Conservation (phyloP, 2,888 invertebrate species). For the Apocheima hispidaria region DNA sequence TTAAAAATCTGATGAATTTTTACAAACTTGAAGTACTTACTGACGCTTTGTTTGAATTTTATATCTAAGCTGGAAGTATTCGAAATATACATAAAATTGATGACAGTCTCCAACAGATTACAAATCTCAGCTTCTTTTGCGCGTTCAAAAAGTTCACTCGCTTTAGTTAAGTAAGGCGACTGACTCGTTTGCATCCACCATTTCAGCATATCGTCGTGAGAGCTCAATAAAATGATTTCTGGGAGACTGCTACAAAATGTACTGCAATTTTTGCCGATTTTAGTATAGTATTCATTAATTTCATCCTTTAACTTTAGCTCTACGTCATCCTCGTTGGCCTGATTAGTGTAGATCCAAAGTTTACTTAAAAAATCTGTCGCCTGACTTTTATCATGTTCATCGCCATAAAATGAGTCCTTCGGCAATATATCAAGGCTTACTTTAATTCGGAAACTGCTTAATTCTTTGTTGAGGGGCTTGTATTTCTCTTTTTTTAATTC, state of each 20-base stretch:
- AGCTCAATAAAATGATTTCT: neutral
- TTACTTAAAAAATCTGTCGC: neutral
- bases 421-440: neutral
- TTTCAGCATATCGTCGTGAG: conserved; percentile 1
- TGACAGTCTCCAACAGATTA: conserved; percentile 2
- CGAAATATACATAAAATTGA: conserved; percentile 7
- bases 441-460: neutral
- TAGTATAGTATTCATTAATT: conserved; percentile 3
- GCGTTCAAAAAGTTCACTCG: neutral
- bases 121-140: conserved; percentile 2
- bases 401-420: neutral
- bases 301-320: neutral
- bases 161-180: conserved; percentile 4
- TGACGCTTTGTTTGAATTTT: conserved; percentile 3
- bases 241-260: neutral
- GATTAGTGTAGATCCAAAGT: conserved; percentile 1
- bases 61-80: conserved; percentile 2
- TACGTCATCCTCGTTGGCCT: neutral
- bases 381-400: neutral
- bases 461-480: neutral
- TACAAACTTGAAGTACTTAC: conserved; percentile 4
- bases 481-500: neutral
- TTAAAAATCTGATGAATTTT: conserved; percentile 7
- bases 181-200: conserved; percentile 1
- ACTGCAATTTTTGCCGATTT: neutral